phyloP scores from a whole-genome alignment of 2,797 vertebrate genomes.

The Acipenser oxyrinchus region DNA sequence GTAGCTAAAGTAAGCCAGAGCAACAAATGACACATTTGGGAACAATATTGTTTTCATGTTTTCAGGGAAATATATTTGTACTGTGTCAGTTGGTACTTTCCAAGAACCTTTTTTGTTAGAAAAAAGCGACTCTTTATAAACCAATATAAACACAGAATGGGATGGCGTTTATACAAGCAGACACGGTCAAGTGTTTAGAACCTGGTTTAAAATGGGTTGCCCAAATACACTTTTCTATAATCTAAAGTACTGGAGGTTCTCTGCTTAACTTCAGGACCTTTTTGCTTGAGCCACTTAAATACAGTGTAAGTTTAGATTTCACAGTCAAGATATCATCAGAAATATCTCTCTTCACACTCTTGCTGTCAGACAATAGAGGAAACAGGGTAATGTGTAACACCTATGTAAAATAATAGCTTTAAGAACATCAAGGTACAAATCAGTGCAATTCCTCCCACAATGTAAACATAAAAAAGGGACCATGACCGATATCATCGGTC shows the following conservation, averaged over 20 bases:
- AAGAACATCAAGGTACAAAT: slow-evolving; percentile 19
- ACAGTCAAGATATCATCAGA: slow-evolving; percentile 21
- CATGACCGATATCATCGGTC: no score
- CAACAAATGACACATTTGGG: slow-evolving; percentile 69
- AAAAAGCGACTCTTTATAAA: no score
- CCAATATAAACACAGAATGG: no score
- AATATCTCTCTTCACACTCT: slow-evolving; percentile 25
- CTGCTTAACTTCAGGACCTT: slow-evolving; percentile 12
- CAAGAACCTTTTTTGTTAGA: no score
- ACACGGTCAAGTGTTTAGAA: no score
- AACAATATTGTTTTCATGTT: no score
- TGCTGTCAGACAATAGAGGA: slow-evolving; percentile 28
- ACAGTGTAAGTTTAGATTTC: slow-evolving; percentile 23
- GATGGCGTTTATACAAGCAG: no score
- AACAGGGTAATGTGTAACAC: slow-evolving; percentile 52
- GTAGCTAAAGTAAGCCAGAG: slow-evolving; percentile 99
- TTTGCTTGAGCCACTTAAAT: slow-evolving; percentile 11
- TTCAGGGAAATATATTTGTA: no score
- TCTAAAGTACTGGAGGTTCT: slow-evolving; percentile 3
- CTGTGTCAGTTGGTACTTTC: no score
- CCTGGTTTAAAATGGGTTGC: no score
- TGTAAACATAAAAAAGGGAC: no score
- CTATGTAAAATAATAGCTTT: slow-evolving; percentile 49
- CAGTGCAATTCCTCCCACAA: slow-evolving; percentile 20
- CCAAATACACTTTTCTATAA: no score